Evolutionary conservation across 2,797 vertebrate genomes (phyloP).

Genomic region (Rhynchonycteris naso): DNA sequence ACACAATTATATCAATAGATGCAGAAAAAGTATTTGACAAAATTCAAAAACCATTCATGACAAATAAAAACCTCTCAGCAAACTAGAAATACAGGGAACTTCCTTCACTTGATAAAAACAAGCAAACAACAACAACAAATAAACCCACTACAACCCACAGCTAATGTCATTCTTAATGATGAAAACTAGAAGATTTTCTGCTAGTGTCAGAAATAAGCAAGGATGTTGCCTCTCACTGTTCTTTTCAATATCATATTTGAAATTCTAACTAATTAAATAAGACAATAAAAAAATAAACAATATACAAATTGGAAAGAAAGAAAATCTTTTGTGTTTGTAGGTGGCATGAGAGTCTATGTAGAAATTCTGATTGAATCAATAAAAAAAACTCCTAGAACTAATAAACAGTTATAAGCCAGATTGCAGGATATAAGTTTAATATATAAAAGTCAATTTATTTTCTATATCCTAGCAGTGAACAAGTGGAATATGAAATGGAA

Average conservation of each 20-base stretch:
- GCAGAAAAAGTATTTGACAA: not conserved
- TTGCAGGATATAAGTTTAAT: not conserved
- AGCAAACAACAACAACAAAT: not conserved
- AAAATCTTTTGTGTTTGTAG: not conserved
- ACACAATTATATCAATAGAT: not conserved
- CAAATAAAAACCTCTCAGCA: not conserved
- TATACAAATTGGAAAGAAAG: not conserved
- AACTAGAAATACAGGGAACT: not conserved
- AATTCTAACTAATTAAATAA: not conserved
- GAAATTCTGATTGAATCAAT: not conserved
- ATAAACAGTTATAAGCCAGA: not conserved
- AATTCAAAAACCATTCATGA: not conserved
- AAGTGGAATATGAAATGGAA: not conserved
- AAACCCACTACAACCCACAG: not conserved
- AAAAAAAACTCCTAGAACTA: not conserved
- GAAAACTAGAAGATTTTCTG: not conserved
- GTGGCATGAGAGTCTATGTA: not conserved
- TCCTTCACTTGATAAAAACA: not conserved
- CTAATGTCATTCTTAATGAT: not conserved
- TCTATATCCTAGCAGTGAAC: not conserved
- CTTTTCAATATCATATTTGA: not conserved
- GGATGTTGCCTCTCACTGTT: not conserved
- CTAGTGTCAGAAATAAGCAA: not conserved
- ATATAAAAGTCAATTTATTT: not conserved
- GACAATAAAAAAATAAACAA: not conserved